Evolutionary conservation across 2,888 invertebrate species (phyloP).

Genomic region (Drepana falcataria): DNA sequence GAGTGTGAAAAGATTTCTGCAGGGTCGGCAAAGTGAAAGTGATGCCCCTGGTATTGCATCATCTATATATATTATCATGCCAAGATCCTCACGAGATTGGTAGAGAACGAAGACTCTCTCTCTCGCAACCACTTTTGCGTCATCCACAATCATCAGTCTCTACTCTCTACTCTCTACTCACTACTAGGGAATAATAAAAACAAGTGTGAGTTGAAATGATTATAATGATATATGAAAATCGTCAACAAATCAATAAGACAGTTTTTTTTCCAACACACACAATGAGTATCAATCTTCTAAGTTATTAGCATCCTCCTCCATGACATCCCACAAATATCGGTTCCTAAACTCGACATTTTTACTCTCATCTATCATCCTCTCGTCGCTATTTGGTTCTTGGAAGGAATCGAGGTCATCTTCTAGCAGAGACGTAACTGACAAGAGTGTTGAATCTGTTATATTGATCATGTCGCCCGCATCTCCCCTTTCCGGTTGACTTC

Average conservation of each 20-base stretch:
- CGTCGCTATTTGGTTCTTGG: slow-evolving; percentile 20
- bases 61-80: too few relatives aligned
- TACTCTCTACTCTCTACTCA: too few relatives aligned
- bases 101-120: too few relatives aligned
- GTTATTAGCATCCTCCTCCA: slow-evolving; percentile 43
- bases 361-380: slow-evolving; percentile 22
- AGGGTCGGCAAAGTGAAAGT: too few relatives aligned
- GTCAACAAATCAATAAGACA: neutral
- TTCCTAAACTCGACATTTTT: slow-evolving; percentile 25
- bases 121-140: too few relatives aligned
- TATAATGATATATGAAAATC: too few relatives aligned
- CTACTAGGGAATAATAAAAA: too few relatives aligned
- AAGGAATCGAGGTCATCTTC: slow-evolving; percentile 47
- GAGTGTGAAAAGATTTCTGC: too few relatives aligned
- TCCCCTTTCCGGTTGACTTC: slow-evolving; percentile 50
- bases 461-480: slow-evolving; percentile 57
- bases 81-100: too few relatives aligned
- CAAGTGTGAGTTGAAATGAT: too few relatives aligned
- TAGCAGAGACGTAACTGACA: slow-evolving; percentile 57
- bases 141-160: too few relatives aligned
- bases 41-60: too few relatives aligned
- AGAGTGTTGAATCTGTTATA: slow-evolving; percentile 48
- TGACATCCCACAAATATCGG: slow-evolving; percentile 52
- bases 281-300: slow-evolving; percentile 19
- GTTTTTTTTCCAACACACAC: neutral